Conservation (phyloP, 2,113 vertebrate species). For the Mellivora capensis region DNA sequence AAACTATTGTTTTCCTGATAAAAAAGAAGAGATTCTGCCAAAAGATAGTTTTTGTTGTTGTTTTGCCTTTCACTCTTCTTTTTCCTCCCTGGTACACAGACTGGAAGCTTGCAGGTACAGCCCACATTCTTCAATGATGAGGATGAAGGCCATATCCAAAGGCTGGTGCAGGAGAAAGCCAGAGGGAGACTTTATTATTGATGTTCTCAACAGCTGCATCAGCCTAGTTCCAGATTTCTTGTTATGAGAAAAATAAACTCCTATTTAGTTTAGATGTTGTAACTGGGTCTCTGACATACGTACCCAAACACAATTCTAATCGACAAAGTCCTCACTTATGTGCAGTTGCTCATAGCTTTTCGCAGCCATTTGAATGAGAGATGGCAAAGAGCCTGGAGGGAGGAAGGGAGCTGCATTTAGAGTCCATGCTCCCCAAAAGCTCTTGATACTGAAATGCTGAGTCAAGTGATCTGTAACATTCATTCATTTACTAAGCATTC, state of each 20-base stretch:
- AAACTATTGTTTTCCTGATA: not conserved
- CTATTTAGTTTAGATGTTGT: not conserved
- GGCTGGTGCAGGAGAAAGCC: not conserved
- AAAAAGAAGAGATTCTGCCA: not conserved
- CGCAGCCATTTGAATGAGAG: not conserved
- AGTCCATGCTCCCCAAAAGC: not conserved
- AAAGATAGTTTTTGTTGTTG: not conserved
- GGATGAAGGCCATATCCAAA: not conserved
- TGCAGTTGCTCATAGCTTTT: not conserved
- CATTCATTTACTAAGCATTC: not conserved
- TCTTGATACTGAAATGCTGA: not conserved
- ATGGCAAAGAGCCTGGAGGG: not conserved
- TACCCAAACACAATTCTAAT: not conserved
- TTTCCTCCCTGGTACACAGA: not conserved
- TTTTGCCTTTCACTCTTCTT: constrained; percentile 5
- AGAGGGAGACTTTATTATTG: not conserved
- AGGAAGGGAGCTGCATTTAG: not conserved
- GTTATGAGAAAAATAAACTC: not conserved
- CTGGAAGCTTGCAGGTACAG: not conserved
- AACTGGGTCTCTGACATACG: not conserved
- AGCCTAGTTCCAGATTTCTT: not conserved
- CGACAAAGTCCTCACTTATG: not conserved
- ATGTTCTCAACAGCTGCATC: not conserved
- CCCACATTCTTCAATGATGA: not conserved
- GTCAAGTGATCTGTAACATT: not conserved